Conservation (phyloP, 37 sponge, comb jelly and placozoan species). For the Ianthella basta region DNA sequence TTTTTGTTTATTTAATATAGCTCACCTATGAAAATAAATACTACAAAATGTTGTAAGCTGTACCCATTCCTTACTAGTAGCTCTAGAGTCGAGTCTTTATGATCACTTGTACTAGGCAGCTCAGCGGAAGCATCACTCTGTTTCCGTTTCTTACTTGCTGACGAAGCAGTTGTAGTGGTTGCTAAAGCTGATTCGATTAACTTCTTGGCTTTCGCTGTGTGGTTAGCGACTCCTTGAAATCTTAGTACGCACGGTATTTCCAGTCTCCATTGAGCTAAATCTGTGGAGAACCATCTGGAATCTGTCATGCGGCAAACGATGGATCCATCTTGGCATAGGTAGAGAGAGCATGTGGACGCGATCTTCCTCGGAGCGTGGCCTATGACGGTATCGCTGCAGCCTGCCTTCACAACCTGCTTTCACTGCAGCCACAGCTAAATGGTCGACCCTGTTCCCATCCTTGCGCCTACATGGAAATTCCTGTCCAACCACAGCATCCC, state of each 20-base stretch:
- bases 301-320: no score
- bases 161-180: slow-evolving; percentile 1
- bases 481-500: slow-evolving; percentile 39
- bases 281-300: no score
- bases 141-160: neutral
- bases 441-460: slow-evolving; percentile 15
- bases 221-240: neutral
- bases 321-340: slow-evolving; percentile 29
- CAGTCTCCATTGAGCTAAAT: no score
- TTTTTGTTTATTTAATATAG: neutral
- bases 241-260: slow-evolving; percentile 35
- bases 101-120: slow-evolving; percentile 6
- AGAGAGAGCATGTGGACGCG: slow-evolving; percentile 31
- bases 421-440: slow-evolving; percentile 40
- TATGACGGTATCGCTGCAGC: neutral
- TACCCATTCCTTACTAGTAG: slow-evolving; percentile 6
- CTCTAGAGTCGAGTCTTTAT: neutral
- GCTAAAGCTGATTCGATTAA: slow-evolving; percentile 8
- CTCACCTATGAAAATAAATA: neutral
- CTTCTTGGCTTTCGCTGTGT: slow-evolving; percentile 11
- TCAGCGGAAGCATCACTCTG: neutral
- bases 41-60: neutral
- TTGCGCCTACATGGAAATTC: slow-evolving; percentile 32
- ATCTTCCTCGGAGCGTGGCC: slow-evolving; percentile 45
- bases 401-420: no score